Evolutionary conservation across 2,797 vertebrate genomes (phyloP), one percentile per base, ranked within the genome.

Genomic region (Acanthis flammea): DNA sequence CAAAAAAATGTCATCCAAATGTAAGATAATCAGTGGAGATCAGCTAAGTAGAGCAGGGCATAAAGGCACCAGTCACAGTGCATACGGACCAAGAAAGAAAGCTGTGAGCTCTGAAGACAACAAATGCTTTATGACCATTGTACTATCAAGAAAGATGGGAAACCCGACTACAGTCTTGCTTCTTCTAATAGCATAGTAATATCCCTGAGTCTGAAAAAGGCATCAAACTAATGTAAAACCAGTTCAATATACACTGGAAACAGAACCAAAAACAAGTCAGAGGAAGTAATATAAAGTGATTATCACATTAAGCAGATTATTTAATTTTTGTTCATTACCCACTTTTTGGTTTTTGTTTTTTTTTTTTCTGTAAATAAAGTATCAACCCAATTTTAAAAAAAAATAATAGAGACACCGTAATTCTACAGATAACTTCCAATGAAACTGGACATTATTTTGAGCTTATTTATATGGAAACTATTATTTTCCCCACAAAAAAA

Each of bases 41-140:
- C 47, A 72, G 30, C 23, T 30, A 88, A 83, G 24, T 12, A 68
- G 58, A 72, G 50, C 10, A 80, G 33, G 72, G 14, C 68, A 24
- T n/a, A 79, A 92, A 70, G 51, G 14, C 8, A 75, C 4, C 21
- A 78, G 41, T 81, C 47, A 51, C 13, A 39, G 11, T 50, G 13
- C 35, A 19, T 71, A 66, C 35, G 92, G 85, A 88, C 28, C 41
- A 55, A 58, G 23, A 27, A 80, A 88, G 30, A 70, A 80, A 94
- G 79, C 44, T 21, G 27, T 13, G 27, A 89, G 10, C 22, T 57
- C 28, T n/a, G 68, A 61, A 62, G 53, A 73, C 55, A 84, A 53
- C 31, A 86, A 83, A 91, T 53, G 8, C 30, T 53, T 73, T 88
- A 61, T 77, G 35, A 41, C 12, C 57, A 77, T 44, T 63, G 18